Percentiles rank a stretch among this genome's conserved stretches.
Conservation (phyloP, 2,888 invertebrate species). For the Spisula subtruncata region DNA sequence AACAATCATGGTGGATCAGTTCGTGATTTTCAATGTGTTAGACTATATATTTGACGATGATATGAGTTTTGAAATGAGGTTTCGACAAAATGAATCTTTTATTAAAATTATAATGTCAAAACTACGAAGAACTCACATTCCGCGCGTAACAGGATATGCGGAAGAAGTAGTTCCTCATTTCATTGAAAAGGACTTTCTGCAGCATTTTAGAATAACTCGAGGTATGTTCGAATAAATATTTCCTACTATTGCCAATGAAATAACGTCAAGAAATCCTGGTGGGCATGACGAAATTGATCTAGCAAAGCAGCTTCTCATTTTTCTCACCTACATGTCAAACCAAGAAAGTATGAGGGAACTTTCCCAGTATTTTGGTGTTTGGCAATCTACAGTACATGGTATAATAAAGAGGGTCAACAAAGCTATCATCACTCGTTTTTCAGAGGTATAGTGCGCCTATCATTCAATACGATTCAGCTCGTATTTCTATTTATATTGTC, state of each 20-base stretch:
- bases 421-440: neutral
- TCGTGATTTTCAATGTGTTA: no score
- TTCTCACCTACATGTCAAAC: slow-evolving; percentile 8
- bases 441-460: no score
- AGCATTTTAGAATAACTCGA: slow-evolving; percentile 13
- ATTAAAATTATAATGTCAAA: no score
- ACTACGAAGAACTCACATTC: slow-evolving; percentile 3
- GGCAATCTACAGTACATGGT: slow-evolving; percentile 19
- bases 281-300: neutral
- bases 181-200: slow-evolving; percentile 14
- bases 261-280: neutral
- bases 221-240: neutral
- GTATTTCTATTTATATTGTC: no score
- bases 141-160: neutral
- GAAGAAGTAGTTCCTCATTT: neutral
- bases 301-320: neutral
- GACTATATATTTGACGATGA: no score
- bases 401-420: neutral
- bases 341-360: slow-evolving; percentile 14
- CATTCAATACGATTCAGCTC: no score
- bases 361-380: slow-evolving; percentile 21
- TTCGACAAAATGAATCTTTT: no score
- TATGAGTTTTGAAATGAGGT: no score
- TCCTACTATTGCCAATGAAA: neutral
- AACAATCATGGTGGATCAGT: no score